Evolutionary conservation across 2,113 vertebrate species (phyloP), one percentile per base, ranked within the genome.

Genomic region (Dasypus novemcinctus): DNA sequence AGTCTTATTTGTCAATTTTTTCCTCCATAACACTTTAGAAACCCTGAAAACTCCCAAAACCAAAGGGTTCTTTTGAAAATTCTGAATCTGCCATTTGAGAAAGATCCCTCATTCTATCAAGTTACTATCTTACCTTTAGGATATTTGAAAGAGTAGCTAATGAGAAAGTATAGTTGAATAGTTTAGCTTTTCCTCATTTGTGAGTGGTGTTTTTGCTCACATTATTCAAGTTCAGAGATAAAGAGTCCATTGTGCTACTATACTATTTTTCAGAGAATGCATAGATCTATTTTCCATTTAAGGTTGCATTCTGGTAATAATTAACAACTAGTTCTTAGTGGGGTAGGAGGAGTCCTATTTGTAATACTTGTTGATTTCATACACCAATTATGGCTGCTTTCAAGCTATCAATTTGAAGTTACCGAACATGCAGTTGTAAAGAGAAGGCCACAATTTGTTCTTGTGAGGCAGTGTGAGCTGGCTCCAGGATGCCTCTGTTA

Each of bases 21-120:
- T 57, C 36, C 20, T 38, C 64, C 64, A 66, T 2, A 66, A 33
- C 64, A 66, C 29, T 33, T 88, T 96, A 59, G 46, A 97, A 96
- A 46, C 3, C 41, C 83, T 63, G 11, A n/a, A 74, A 52, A 59
- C 2, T 38, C 87, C 36, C 36, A 57, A 76, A 91, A 38, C 36
- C 36, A 41, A 54, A 87, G 8, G 4, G 6, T 63, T 89, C 4
- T 29, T 84, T 64, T 1, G 68, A 54, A 91, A 74, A 87, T 75
- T 81, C 25, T 71, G 38, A 94, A 59, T 68, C 59, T 68, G 31
- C 7, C 38, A 43, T 12, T 66, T 29, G 38, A 91, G 15, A 76
- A 80, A 76, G 25, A 80, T 13, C 7, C 29, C 20, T 91, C 36
- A 71, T 59, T 36, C 27, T 61, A 9, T 59, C 29, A 63, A 38